Percentiles rank a stretch among this genome's conserved stretches.
These are phyloP conservation scores for Spilogale gracilis DNA, from an alignment of 2,113 vertebrate species.

Conservation along the genomic window DNA sequence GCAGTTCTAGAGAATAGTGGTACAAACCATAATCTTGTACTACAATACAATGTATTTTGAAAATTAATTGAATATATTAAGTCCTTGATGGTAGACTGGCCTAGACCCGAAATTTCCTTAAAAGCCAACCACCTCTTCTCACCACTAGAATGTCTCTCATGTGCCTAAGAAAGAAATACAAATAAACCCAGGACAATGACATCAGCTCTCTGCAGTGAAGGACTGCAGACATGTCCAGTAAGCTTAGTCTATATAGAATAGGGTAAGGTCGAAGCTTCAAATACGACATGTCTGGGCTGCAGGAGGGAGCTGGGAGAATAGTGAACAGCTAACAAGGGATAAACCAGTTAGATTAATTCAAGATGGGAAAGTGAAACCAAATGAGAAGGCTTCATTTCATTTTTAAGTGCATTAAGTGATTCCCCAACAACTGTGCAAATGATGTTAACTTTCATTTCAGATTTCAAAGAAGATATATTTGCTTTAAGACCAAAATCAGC, in stretches of 20 bases:
- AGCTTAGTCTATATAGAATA: not conserved
- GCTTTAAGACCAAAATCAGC: not conserved
- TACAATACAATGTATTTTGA: not conserved
- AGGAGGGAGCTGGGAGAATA: not conserved
- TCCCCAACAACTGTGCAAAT: slow-evolving; percentile 1
- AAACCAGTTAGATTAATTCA: slow-evolving; percentile 39
- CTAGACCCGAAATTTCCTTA: not conserved
- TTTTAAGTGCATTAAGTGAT: slow-evolving; percentile 46
- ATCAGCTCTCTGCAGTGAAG: not conserved
- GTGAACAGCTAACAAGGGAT: not conserved
- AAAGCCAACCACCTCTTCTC: not conserved
- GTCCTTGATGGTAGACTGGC: not conserved
- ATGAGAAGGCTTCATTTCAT: not conserved
- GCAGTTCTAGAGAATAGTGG: not conserved
- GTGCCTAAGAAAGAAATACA: not conserved
- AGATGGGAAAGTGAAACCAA: slow-evolving; percentile 56
- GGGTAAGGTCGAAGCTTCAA: not conserved
- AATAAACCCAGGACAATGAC: not conserved
- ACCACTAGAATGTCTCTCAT: not conserved
- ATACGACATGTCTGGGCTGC: not conserved
- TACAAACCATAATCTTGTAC: not conserved
- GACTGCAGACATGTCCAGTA: not conserved
- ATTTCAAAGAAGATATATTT: slow-evolving; percentile 8
- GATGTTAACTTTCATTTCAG: slow-evolving; percentile 31
- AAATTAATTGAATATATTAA: not conserved